Evolutionary conservation across 2,888 invertebrate species (phyloP).

Genomic region (Himalopsyche japonica): DNA sequence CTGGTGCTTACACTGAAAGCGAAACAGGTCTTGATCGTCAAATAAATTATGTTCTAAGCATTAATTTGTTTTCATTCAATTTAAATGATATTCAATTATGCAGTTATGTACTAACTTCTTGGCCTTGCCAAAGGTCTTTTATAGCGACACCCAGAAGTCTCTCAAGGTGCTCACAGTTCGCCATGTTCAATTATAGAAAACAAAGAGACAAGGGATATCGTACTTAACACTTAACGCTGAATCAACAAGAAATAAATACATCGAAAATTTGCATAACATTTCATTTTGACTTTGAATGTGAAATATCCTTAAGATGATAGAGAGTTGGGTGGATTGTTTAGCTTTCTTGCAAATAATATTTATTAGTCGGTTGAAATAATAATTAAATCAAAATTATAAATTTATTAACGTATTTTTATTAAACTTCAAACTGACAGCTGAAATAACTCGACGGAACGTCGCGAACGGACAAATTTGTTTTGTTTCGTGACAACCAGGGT

Average conservation of each 20-base stretch:
- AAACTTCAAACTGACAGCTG: not conserved
- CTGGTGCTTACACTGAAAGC: too few species aligned
- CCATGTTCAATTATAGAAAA: constrained; percentile 5
- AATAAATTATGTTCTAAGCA: too few species aligned
- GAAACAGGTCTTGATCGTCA: too few species aligned
- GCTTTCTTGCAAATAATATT: not conserved
- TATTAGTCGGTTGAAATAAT: not conserved
- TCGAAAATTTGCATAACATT: not conserved
- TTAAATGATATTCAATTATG: not conserved
- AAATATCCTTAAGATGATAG: not conserved
- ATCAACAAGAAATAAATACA: constrained; percentile 28
- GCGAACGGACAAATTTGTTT: not conserved
- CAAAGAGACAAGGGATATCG: not conserved
- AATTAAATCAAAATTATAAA: not conserved
- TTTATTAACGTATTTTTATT: not conserved
- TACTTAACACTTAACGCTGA: constrained; percentile 18
- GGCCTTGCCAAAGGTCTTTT: constrained; percentile 55
- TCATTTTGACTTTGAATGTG: not conserved
- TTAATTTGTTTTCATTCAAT: too few species aligned
- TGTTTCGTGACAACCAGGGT: not conserved
- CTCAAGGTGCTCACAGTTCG: constrained; percentile 54
- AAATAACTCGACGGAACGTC: not conserved
- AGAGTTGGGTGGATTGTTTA: not conserved
- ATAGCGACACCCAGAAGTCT: constrained; percentile 52
- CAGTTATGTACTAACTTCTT: constrained; percentile 49